A percentile compares a stretch with the other conserved stretches of the same genome.
These are phyloP conservation scores for Habrosyne pyritoides DNA, from an alignment of 2,888 invertebrate species.

Conservation along the genomic window DNA sequence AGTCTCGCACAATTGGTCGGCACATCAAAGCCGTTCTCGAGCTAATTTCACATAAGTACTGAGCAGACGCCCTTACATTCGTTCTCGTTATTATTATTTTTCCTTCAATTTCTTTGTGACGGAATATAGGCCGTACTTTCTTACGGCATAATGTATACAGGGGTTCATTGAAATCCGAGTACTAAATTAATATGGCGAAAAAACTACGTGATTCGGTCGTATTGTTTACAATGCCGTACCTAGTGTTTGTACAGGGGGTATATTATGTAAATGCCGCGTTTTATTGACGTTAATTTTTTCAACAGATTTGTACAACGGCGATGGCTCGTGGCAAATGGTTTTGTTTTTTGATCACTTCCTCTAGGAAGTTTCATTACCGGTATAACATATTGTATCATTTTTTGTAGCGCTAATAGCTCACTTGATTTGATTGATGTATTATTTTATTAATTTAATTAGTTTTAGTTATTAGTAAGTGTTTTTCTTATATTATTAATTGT, in stretches of 20 bases:
- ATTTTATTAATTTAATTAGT: background rate
- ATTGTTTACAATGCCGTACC: slow-evolving; percentile 69
- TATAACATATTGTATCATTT: slow-evolving; percentile 28
- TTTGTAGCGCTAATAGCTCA: slow-evolving; percentile 11
- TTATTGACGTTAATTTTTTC: slow-evolving; percentile 63
- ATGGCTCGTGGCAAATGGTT: slow-evolving; percentile 76
- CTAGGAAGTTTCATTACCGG: slow-evolving; percentile 40
- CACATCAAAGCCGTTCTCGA: slow-evolving; percentile 75
- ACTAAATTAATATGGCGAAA: slow-evolving; percentile 79
- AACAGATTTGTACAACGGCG: slow-evolving; percentile 57
- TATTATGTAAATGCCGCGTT: slow-evolving; percentile 78
- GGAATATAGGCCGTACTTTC: slow-evolving; percentile 64
- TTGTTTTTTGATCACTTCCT: slow-evolving; percentile 54
- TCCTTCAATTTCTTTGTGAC: slow-evolving; percentile 73
- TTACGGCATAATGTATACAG: slow-evolving; percentile 49
- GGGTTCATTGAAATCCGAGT: slow-evolving; percentile 74
- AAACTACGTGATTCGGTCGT: slow-evolving; percentile 70
- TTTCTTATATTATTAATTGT: too few species aligned
- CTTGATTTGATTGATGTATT: background rate
- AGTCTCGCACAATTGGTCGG: slow-evolving; percentile 71
- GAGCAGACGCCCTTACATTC: slow-evolving; percentile 73
- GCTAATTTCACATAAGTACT: slow-evolving; percentile 82
- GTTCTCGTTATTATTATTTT: slow-evolving; percentile 71
- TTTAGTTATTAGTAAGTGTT: background rate
- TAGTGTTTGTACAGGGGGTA: slow-evolving; percentile 71